phyloP scores from a whole-genome alignment of 2,113 vertebrate genomes.

The Oryctolagus cuniculus region DNA sequence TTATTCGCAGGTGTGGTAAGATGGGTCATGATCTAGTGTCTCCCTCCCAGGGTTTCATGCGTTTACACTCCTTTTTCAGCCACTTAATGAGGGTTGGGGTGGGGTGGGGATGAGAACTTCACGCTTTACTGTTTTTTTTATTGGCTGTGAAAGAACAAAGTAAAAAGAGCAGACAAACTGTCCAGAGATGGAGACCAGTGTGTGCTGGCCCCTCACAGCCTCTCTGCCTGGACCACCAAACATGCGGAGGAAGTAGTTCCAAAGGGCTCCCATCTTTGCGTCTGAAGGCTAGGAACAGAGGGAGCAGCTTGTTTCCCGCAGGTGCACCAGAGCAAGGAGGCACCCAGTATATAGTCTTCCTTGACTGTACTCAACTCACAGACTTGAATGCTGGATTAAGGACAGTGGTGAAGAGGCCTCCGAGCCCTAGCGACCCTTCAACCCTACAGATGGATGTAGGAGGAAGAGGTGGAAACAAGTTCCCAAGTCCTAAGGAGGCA shows the following conservation, averaged over 20 bases:
- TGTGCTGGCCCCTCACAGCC: rapidly evolving
- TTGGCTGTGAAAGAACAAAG: neutral
- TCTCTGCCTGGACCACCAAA: neutral
- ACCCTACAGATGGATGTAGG: neutral
- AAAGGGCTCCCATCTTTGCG: neutral
- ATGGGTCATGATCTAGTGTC: neutral
- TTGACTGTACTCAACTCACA: neutral
- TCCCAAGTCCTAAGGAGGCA: neutral
- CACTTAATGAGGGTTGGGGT: neutral
- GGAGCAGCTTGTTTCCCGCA: neutral
- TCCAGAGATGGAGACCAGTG: neutral
- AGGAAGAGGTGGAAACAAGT: neutral
- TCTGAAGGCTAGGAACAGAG: neutral
- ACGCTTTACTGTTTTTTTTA: neutral
- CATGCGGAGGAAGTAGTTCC: neutral
- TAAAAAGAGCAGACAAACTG: neutral
- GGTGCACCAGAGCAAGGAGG: neutral
- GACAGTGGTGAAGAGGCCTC: neutral
- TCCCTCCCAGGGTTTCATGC: neutral
- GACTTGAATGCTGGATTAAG: neutral
- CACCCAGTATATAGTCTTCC: neutral
- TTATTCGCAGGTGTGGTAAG: neutral
- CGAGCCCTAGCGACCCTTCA: neutral
- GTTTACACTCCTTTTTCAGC: neutral
- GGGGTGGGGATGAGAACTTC: neutral